Percentiles rank a stretch among this genome's conserved stretches.
These are phyloP conservation scores for Myrmecobius fasciatus DNA, from an alignment of 2,113 vertebrate species.

Conservation along the genomic window DNA sequence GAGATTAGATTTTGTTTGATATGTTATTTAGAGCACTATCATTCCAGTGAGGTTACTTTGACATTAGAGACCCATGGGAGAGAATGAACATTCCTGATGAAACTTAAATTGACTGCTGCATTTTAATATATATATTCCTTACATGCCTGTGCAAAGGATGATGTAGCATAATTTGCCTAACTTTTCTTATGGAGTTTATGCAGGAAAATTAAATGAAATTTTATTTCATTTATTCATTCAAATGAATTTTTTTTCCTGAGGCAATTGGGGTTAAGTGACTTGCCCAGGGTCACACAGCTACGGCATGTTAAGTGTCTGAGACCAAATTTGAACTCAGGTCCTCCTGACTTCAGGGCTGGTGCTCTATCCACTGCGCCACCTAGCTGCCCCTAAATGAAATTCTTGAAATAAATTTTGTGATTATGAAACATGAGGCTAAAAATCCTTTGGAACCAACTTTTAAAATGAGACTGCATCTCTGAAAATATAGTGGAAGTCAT, in stretches of 20 bases:
- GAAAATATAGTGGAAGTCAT: constrained; percentile 1
- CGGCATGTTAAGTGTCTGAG: too few relatives aligned
- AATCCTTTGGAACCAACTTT: neutral
- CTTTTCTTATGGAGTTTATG: constrained; percentile 1
- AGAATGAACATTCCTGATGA: neutral
- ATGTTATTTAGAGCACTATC: neutral
- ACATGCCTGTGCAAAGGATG: neutral
- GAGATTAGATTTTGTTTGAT: neutral
- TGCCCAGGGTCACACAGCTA: too few relatives aligned
- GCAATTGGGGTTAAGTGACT: too few relatives aligned
- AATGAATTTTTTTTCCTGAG: too few relatives aligned
- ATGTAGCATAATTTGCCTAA: neutral
- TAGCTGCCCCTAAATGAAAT: too few relatives aligned
- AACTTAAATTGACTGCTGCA: neutral
- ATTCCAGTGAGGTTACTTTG: neutral
- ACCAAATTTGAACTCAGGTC: too few relatives aligned
- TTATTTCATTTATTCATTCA: too few relatives aligned
- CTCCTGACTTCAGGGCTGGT: too few relatives aligned
- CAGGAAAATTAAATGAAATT: neutral
- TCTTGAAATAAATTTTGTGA: neutral
- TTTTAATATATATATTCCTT: constrained; percentile 26
- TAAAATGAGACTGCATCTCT: neutral
- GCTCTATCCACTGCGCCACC: too few relatives aligned
- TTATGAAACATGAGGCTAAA: constrained; percentile 7
- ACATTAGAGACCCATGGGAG: neutral